Evolutionary conservation across 2,113 vertebrate genomes (phyloP).

Genomic region (Laticauda colubrina): DNA sequence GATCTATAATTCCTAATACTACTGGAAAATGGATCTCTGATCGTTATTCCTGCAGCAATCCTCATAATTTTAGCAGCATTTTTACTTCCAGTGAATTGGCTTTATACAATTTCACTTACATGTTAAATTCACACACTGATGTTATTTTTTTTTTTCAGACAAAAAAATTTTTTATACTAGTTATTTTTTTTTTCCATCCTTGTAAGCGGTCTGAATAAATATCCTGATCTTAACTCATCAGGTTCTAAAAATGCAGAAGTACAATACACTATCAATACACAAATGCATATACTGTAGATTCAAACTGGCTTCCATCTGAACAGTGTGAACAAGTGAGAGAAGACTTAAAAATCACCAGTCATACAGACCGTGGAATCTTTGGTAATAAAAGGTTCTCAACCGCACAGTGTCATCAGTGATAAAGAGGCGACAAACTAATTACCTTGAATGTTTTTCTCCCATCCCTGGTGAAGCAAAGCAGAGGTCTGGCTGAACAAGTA

Average conservation of each 20-base stretch:
- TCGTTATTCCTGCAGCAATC: not conserved
- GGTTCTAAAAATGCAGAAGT: not conserved
- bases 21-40: not conserved
- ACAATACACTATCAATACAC: not conserved
- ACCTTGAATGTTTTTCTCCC: slow-evolving; percentile 42
- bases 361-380: slow-evolving; percentile 22
- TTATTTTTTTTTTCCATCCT: not conserved
- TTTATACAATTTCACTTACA: not conserved
- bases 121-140: not conserved
- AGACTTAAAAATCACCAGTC: slow-evolving; percentile 12
- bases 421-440: slow-evolving; percentile 38
- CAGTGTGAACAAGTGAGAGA: not conserved
- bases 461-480: slow-evolving; percentile 25
- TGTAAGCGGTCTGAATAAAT: not conserved
- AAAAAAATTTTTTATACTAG: not conserved
- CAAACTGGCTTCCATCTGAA: not conserved
- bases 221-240: not conserved
- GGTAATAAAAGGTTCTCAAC: slow-evolving; percentile 32
- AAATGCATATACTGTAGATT: not conserved
- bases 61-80: not conserved
- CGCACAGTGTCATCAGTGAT: not conserved
- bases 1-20: not conserved
- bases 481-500: slow-evolving; percentile 8
- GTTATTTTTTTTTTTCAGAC: not conserved
- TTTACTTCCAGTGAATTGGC: not conserved